A percentile compares a stretch with the other conserved stretches of the same genome.
phyloP scores from a whole-genome alignment of 2,113 vertebrate genomes.

The Heloderma charlesbogerti region DNA sequence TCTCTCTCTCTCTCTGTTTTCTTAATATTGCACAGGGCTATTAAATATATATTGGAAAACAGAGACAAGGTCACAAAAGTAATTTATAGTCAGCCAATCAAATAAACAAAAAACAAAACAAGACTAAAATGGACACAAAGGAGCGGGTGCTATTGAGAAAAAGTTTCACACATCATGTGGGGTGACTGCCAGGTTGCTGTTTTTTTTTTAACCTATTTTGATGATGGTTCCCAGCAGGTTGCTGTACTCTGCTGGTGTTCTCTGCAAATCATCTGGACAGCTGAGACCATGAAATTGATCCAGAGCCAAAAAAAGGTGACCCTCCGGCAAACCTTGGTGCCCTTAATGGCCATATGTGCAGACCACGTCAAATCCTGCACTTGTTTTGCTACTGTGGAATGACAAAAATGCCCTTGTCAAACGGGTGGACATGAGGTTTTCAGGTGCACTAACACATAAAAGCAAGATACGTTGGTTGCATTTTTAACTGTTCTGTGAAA shows the following conservation, averaged over 20 bases:
- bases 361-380: conserved; percentile 79
- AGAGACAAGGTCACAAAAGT: conserved; percentile 18
- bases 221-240: conserved; percentile 89
- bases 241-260: conserved; percentile 76
- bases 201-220: conserved; percentile 74
- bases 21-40: conserved; percentile 34
- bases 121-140: conserved; percentile 42
- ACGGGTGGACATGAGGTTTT: conserved; percentile 72
- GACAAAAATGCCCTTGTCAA: conserved; percentile 78
- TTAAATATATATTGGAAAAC: conserved; percentile 31
- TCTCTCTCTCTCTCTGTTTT: conserved; percentile 16
- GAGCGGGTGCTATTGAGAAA: conserved; percentile 37
- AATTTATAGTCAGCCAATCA: conserved; percentile 62
- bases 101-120: conserved; percentile 53
- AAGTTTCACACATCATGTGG: conserved; percentile 67
- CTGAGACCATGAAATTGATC: conserved; percentile 92
- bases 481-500: conserved; percentile 32
- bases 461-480: conserved; percentile 57
- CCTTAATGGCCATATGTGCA: conserved; percentile 77
- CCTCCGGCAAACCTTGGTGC: conserved; percentile 77
- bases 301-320: conserved; percentile 86
- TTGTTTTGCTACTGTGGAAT: conserved; percentile 82
- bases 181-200: conserved; percentile 85
- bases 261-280: conserved; percentile 93
- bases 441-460: conserved; percentile 72